phyloP scores from a whole-genome alignment of 2,113 vertebrate species.

The Dolichallabes microphthalmus region DNA sequence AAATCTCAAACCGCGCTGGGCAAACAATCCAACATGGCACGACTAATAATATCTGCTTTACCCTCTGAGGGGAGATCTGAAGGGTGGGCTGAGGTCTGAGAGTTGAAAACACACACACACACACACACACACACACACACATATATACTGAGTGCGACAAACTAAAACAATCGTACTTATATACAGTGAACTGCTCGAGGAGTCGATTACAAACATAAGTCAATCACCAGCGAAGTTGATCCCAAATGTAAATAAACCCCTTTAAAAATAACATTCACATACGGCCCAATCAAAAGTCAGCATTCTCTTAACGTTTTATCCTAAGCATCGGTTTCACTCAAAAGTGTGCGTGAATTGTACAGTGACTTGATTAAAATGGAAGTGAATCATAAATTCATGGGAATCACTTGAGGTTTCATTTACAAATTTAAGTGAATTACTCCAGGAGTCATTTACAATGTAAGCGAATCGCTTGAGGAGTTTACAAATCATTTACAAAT shows the following conservation, averaged over 20 bases:
- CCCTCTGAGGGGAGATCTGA: conserved; percentile 53
- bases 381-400: too few relatives aligned
- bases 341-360: too few relatives aligned
- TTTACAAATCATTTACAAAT: background rate
- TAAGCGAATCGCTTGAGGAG: background rate
- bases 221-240: too few relatives aligned
- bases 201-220: background rate
- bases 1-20: conserved; percentile 46
- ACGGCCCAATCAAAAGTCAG: too few relatives aligned
- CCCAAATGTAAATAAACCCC: background rate
- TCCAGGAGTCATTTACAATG: background rate
- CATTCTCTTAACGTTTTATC: too few relatives aligned
- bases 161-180: too few relatives aligned
- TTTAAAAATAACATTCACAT: background rate
- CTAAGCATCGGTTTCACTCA: too few relatives aligned
- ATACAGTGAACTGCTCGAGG: background rate
- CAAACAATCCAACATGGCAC: conserved; percentile 56
- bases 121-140: background rate
- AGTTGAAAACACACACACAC: conserved; percentile 46
- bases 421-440: background rate
- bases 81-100: conserved; percentile 58
- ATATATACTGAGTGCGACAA: background rate
- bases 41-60: conserved; percentile 62
- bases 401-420: too few relatives aligned
- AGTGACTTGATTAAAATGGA: too few relatives aligned